Conservation (phyloP, 2,797 vertebrate species). For the Rachycentron canadum region DNA sequence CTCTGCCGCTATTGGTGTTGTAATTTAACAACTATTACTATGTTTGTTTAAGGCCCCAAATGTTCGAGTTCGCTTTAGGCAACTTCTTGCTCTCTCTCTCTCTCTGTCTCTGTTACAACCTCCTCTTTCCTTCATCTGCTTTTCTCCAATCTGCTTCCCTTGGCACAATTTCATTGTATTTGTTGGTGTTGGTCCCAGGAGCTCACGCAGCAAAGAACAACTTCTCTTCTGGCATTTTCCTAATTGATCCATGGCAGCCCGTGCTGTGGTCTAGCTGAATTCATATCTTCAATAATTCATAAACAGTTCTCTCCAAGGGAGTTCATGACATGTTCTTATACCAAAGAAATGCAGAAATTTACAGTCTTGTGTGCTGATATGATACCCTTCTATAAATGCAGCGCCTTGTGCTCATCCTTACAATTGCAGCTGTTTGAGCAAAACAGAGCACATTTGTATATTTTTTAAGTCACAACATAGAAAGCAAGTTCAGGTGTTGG, state of each 20-base stretch:
- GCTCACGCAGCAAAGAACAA: slow-evolving; percentile 63
- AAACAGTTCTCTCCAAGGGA: slow-evolving; percentile 43
- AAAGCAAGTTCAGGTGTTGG: background rate
- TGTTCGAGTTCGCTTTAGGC: slow-evolving; percentile 68
- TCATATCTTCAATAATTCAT: slow-evolving; percentile 79
- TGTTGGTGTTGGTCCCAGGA: slow-evolving; percentile 69
- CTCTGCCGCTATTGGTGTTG: slow-evolving; percentile 60
- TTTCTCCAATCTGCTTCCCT: slow-evolving; percentile 62
- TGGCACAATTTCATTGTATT: slow-evolving; percentile 68
- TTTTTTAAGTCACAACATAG: background rate
- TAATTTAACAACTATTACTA: slow-evolving; percentile 79
- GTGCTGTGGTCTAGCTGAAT: slow-evolving; percentile 55
- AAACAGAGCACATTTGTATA: background rate
- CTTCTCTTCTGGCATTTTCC: slow-evolving; percentile 77
- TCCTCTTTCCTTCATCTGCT: slow-evolving; percentile 49
- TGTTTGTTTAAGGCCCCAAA: slow-evolving; percentile 78
- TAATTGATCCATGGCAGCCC: slow-evolving; percentile 77
- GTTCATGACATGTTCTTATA: slow-evolving; percentile 50
- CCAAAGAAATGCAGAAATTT: slow-evolving; percentile 34
- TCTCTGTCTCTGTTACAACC: slow-evolving; percentile 35
- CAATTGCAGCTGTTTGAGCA: slow-evolving; percentile 6
- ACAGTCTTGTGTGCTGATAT: slow-evolving; percentile 36
- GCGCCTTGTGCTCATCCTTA: background rate
- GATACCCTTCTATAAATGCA: slow-evolving; percentile 16
- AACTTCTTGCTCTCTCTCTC: slow-evolving; percentile 29